These are phyloP conservation scores for Hyaena hyaena DNA, from an alignment of 2,113 vertebrate species.

Conservation along the genomic window DNA sequence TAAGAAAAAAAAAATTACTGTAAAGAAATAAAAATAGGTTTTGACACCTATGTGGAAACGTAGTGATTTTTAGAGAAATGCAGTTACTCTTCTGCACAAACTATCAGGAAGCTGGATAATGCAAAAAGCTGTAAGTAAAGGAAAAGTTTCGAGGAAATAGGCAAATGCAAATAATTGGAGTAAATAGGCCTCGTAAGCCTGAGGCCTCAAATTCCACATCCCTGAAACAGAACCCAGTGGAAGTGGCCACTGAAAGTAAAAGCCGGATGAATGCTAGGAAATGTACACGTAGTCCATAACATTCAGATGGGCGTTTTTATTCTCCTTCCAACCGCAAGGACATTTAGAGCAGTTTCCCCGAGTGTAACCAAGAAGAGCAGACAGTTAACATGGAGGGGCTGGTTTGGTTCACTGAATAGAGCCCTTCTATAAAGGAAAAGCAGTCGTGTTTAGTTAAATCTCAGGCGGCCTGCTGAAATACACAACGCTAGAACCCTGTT, in stretches of 20 bases:
- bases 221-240: neutral
- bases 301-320: constrained; percentile 59
- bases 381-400: too few species aligned
- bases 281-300: constrained; percentile 85
- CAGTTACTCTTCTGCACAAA: too few species aligned
- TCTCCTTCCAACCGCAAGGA: constrained; percentile 82
- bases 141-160: too few species aligned
- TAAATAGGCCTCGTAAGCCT: too few species aligned
- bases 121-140: too few species aligned
- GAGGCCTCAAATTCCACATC: too few species aligned
- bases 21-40: too few species aligned
- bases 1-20: too few species aligned
- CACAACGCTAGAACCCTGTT: neutral
- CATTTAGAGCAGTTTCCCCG: constrained; percentile 83
- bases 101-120: too few species aligned
- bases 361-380: neutral
- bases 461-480: neutral
- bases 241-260: constrained; percentile 69
- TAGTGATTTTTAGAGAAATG: too few species aligned
- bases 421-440: constrained; percentile 42
- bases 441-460: constrained; percentile 2
- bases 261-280: constrained; percentile 86
- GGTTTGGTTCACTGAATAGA: constrained; percentile 54
- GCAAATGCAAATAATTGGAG: too few species aligned
- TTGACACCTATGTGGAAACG: too few species aligned